Base-by-base conservation (phyloP, 2,888 invertebrate species). In the Spilosoma lubricipeda region DNA sequence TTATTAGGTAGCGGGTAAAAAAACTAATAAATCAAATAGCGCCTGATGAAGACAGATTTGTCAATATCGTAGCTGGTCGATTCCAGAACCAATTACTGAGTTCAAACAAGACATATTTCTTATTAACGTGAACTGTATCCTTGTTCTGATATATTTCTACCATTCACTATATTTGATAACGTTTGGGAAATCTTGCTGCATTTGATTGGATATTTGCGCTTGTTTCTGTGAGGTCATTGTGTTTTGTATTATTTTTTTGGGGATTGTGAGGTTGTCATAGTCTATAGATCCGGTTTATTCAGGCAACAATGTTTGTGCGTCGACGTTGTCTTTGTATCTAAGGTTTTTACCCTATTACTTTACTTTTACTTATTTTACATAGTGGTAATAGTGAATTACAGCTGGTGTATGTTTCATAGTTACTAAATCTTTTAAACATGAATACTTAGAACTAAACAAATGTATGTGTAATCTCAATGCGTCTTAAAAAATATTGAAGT, bases 51-150 rank as follows among this genome's bases (percentile, higher is more conserved):
- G 91, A 89, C 91, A 86, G 87, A 80, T 82, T 86, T 88, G 89
- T 90, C 90, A 89, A 89, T 89, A 89, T 72, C 74, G 74, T 79
- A 80, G 77, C 80, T 69, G 85, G 80, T 85, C 87, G 85, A 84
- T 84, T 85, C 87, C 85, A 81, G 88, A 90, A 90, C 89, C 91
- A 92, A 91, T 92, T 91, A 91, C 90, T 30, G 76, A 77, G 78
- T 86, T 86, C 88, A 87, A 89, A 87, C 87, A 89, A 88, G 84
- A 86, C 87, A 85, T 88, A 88, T 88, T 89, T 89, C 85, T 85
- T 80, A 77, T 77, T 79, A 80, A 80, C 77, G 75, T 78, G 78
- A 74, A 64, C 56, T 70, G 80, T 79, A 76, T 78, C 77, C 83
- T 86, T 85, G 82, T 74, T 76, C 75, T 67, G 73, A 69, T 79